A percentile compares a stretch with the other conserved stretches of the same genome.
phyloP scores from a whole-genome alignment of 2,888 invertebrate genomes.

The Trimorus sp. region DNA sequence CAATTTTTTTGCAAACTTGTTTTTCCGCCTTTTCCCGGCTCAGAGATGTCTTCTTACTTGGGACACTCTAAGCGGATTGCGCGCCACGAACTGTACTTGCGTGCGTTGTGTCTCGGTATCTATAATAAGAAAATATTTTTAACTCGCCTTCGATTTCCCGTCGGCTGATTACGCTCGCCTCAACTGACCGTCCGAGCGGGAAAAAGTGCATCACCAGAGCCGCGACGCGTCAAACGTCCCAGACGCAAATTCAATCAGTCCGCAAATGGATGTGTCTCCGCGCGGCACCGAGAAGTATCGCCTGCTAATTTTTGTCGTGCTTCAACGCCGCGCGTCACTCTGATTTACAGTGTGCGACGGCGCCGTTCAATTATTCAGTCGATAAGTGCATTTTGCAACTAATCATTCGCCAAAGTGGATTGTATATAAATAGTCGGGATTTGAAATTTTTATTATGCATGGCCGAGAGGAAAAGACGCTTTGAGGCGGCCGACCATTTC shows the following conservation, averaged over 20 bases:
- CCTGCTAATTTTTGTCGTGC: not conserved
- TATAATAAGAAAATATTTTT: slow-evolving; percentile 48
- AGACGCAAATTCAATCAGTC: slow-evolving; percentile 36
- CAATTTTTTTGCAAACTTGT: too few relatives aligned
- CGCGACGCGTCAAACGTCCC: slow-evolving; percentile 19
- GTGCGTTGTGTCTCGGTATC: not conserved
- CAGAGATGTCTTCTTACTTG: too few relatives aligned
- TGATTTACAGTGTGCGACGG: slow-evolving; percentile 27
- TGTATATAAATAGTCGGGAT: slow-evolving; percentile 18
- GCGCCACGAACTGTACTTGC: too few relatives aligned
- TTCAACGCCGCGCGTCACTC: slow-evolving; percentile 29
- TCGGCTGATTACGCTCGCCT: slow-evolving; percentile 33
- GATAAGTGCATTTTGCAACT: slow-evolving; percentile 38
- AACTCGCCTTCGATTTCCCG: slow-evolving; percentile 53
- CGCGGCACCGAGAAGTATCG: slow-evolving; percentile 15
- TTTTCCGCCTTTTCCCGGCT: too few relatives aligned
- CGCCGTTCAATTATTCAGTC: slow-evolving; percentile 32
- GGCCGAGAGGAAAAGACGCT: slow-evolving; percentile 7
- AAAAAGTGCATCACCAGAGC: slow-evolving; percentile 13
- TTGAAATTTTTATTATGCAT: slow-evolving; percentile 18
- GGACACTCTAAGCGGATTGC: too few relatives aligned
- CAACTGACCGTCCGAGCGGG: slow-evolving; percentile 24
- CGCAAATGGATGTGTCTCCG: slow-evolving; percentile 21
- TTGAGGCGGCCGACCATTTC: not conserved
- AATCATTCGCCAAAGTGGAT: slow-evolving; percentile 32